A percentile compares a stretch with the other conserved stretches of the same genome.
These are phyloP conservation scores for Vanessa tameamea DNA, from an alignment of 1,140 invertebrate species.

Conservation along the genomic window DNA sequence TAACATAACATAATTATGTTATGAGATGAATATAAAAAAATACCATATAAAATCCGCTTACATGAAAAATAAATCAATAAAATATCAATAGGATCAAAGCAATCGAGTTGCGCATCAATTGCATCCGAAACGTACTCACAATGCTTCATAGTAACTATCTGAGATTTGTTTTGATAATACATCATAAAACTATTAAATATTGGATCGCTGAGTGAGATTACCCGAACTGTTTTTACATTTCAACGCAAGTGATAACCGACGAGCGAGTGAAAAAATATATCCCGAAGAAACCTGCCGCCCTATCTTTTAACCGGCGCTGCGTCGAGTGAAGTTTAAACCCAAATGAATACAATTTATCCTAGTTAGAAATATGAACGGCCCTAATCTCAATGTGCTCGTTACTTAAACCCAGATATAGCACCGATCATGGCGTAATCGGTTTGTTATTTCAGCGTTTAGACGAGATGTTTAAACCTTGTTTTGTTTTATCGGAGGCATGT, in stretches of 20 bases:
- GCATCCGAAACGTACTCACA: slow-evolving; percentile 68
- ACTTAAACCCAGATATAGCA: slow-evolving; percentile 53
- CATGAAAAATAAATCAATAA: too few species aligned
- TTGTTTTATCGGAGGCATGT: slow-evolving; percentile 78
- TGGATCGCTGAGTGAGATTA: slow-evolving; percentile 80
- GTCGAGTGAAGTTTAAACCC: slow-evolving; percentile 1
- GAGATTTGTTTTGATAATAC: slow-evolving; percentile 82
- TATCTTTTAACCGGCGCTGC: slow-evolving; percentile 5
- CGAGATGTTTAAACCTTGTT: slow-evolving; percentile 70
- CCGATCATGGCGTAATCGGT: slow-evolving; percentile 72
- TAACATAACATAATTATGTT: too few species aligned
- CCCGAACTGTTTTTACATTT: slow-evolving; percentile 68
- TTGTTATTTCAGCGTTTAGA: slow-evolving; percentile 79
- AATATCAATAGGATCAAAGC: slow-evolving; percentile 63
- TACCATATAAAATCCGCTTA: too few species aligned
- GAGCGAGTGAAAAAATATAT: slow-evolving; percentile 43
- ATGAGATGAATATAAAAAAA: too few species aligned
- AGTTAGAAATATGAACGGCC: slow-evolving; percentile 16
- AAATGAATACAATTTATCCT: slow-evolving; percentile 23
- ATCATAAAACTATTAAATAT: slow-evolving; percentile 83
- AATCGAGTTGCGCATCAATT: slow-evolving; percentile 45
- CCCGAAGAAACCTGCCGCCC: slow-evolving; percentile 23
- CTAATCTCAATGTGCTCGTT: slow-evolving; percentile 42
- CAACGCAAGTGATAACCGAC: slow-evolving; percentile 54
- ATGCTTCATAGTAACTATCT: slow-evolving; percentile 69